Percentiles rank a stretch among this genome's conserved stretches.
Evolutionary conservation across 2,113 vertebrate genomes (phyloP).

Genomic region (Xerus inauris): DNA sequence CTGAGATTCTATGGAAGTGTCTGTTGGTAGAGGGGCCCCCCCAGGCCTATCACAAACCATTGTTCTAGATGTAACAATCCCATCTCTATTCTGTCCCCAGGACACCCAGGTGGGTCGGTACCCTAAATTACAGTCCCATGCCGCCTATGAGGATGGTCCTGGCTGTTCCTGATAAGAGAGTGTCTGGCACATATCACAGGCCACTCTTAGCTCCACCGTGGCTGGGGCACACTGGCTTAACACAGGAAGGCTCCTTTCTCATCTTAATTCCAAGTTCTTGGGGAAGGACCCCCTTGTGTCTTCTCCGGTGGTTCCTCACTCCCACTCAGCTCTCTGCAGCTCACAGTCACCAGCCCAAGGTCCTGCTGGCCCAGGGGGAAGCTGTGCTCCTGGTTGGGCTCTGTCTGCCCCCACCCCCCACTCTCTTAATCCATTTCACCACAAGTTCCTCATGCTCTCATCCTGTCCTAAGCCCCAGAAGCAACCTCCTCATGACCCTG

Average conservation of each 20-base stretch:
- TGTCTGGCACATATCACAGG: not conserved
- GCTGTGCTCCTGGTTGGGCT: not conserved
- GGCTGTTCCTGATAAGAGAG: not conserved
- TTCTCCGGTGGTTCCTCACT: not conserved
- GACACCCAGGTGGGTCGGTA: not conserved
- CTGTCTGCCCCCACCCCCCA: not conserved
- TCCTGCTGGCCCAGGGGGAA: not conserved
- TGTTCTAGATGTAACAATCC: not conserved
- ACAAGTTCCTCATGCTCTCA: not conserved
- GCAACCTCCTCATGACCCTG: not conserved
- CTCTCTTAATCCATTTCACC: not conserved
- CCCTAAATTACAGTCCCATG: not conserved
- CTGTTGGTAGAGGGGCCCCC: not conserved
- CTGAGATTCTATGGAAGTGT: not conserved
- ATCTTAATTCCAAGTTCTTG: not conserved
- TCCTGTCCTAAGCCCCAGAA: not conserved
- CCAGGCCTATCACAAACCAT: not conserved
- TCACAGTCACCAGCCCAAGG: not conserved
- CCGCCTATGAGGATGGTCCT: not conserved
- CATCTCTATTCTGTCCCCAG: not conserved
- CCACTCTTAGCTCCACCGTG: too few species aligned
- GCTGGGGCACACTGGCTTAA: too few species aligned
- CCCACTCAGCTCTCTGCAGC: not conserved
- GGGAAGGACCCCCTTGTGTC: not conserved
- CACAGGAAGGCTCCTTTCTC: too few species aligned